A percentile compares a stretch with the other conserved stretches of the same genome.
Conservation (phyloP, 2,888 invertebrate genomes). For the Pseudeuparius sepicola region DNA sequence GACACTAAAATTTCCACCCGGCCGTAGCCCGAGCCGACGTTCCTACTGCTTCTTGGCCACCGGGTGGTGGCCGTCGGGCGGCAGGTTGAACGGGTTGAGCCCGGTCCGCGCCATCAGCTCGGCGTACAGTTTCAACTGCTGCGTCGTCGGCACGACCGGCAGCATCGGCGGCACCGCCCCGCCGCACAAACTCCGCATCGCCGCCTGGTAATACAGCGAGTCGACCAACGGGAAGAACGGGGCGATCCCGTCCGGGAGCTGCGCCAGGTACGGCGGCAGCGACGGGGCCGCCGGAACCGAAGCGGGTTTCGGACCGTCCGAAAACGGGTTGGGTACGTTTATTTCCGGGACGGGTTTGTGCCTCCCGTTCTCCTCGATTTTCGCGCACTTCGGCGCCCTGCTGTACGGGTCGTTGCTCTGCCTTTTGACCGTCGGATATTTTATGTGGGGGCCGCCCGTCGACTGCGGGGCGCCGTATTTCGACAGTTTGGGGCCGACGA, state of each 20-base stretch:
- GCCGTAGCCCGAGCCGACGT: no score
- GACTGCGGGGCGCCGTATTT: no score
- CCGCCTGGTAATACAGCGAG: constrained; percentile 40
- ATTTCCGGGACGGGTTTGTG: constrained; percentile 20
- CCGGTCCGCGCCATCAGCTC: constrained; percentile 41
- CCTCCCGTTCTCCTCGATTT: constrained; percentile 33
- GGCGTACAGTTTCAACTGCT: constrained; percentile 45
- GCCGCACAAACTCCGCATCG: constrained; percentile 41
- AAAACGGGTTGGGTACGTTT: constrained; percentile 7
- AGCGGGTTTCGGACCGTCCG: no score
- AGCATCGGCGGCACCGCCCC: constrained; percentile 32
- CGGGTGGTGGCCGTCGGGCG: constrained; percentile 31
- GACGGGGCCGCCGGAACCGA: constrained; percentile 21
- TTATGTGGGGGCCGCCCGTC: no score
- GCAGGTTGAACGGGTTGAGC: constrained; percentile 32
- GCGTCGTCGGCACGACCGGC: constrained; percentile 41
- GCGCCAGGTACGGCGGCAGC: constrained; percentile 24
- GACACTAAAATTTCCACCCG: constrained; percentile 38
- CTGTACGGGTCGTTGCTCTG: constrained; percentile 46
- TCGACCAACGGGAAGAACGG: constrained; percentile 39
- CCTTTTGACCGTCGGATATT: constrained; percentile 29
- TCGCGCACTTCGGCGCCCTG: constrained; percentile 40
- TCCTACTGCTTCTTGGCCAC: constrained; percentile 23
- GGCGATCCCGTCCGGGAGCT: constrained; percentile 25
- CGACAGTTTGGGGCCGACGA: constrained; percentile 40